phyloP scores from a whole-genome alignment of 2,113 vertebrate genomes.

The Morone chrysops region DNA sequence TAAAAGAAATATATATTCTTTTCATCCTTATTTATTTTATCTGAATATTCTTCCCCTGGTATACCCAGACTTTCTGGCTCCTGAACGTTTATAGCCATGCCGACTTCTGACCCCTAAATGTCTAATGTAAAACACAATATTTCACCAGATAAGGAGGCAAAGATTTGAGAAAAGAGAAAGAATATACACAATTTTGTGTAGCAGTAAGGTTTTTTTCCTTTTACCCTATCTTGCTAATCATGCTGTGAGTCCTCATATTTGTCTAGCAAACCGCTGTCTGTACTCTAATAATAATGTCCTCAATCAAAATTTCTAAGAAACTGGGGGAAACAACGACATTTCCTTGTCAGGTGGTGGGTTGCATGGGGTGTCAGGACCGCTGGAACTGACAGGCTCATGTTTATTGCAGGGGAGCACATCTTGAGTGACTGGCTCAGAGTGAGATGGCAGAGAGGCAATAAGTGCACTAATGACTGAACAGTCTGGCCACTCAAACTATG shows the following conservation, averaged over 20 bases:
- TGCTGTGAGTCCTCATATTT: background rate
- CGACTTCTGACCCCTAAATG: background rate
- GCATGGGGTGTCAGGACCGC: constrained; percentile 16
- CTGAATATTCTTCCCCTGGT: background rate
- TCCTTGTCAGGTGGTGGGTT: background rate
- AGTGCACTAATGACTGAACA: constrained; percentile 81
- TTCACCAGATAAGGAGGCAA: too few species aligned
- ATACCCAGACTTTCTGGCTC: background rate
- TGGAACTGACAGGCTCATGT: constrained; percentile 73
- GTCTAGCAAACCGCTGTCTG: too few species aligned
- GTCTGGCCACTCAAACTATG: constrained; percentile 73
- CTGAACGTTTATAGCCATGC: background rate
- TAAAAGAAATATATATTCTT: background rate
- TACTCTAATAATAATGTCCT: background rate
- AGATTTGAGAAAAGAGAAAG: background rate
- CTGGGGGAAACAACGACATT: background rate
- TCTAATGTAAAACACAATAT: background rate
- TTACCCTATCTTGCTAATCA: background rate
- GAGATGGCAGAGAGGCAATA: constrained; percentile 68
- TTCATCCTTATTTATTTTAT: background rate
- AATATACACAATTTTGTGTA: background rate
- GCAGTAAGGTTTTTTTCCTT: background rate
- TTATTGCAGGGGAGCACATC: constrained; percentile 77
- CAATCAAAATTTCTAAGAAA: constrained; percentile 1
- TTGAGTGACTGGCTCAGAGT: constrained; percentile 58